Base-by-base conservation (phyloP, 2,113 vertebrate genomes). In the Nematolebias whitei region DNA sequence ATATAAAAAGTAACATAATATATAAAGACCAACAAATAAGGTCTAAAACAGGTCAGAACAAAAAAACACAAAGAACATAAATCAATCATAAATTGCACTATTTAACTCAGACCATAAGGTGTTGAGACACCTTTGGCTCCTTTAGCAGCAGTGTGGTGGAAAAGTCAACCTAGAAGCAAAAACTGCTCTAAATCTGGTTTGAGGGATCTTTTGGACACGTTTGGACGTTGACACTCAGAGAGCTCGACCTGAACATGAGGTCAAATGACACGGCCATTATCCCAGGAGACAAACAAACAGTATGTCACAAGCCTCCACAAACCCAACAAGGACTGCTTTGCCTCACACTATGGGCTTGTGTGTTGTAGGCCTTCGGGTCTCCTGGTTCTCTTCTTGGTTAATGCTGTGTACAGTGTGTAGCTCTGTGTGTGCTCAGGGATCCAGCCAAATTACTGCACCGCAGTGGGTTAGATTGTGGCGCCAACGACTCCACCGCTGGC, bases 121-220 rank as follows among this genome's bases (percentile, higher is more conserved):
- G 61, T 62, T 71, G 68, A 69, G 63, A 35, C 55, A 35, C 32
- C 32, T n/a, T n/a, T n/a, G 9, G 32, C 26, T 4, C 26, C 26
- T 29, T 29, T 35, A 35, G 10, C 5, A 2, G 32, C 32, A 35
- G 32, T 2, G 9, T 35, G 32, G 10, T 35, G n/a, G 12, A 23
- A 61, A 68, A 70, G 63, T 61, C 49, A 74, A 57, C 78, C 68
- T 38, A 2, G 5, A 49, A 66, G 64, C 45, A n/a, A n/a, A 72
- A 50, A 76, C 45, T 13, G 19, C 50, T 45, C 53, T 43, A 75
- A 73, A 68, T 67, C 72, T 59, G 69, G 63, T 68, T 53, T 24
- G 40, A 22, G 43, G 44, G 47, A 56, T 73, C 82, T 75, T 63
- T 49, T 24, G 19, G 60, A 51, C 45, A 26, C 9, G 1, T 43